Evolutionary conservation across 2,797 vertebrate genomes (phyloP), one percentile per base, ranked within the genome.

Genomic region (Eulemur mongoz): DNA sequence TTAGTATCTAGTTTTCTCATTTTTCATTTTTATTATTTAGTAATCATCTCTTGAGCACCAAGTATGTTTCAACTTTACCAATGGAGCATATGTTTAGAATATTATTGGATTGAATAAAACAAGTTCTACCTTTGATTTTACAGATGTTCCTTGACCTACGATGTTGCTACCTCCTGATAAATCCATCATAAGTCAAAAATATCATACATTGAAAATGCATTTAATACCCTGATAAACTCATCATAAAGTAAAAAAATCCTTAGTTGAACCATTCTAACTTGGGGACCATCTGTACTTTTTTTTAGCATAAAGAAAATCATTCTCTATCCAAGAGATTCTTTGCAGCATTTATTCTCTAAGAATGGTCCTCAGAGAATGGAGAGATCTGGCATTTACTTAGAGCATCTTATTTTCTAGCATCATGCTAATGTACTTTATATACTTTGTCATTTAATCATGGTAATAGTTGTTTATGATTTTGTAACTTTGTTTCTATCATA

Each of bases 11-110:
- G 11, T 90, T 95, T 89, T 57, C 72, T 85, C 20, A 30, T 85
- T 89, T 89, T 82, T 82, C 54, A 65, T 30, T 89, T 83, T 73
- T 85, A 35, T 75, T 52, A 25, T 32, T 89, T 81, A 83, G 86
- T 72, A 89, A 32, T 22, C 43, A 35, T 80, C 30, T 79, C 27
- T 69, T 93, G 23, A 73, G n/a, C 23, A 80, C 15, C 65, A 87
- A 32, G 11, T 91, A 18, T 65, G 22, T 81, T 91, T 95, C 57
- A 89, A 38, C 35, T 79, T 93, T 78, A 54, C 38, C 69, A 85
- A 50, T 65, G 54, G 32, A 57, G 2, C 45, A n/a, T 72, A 20
- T 93, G 40, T 80, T 83, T 79, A 65, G 48, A 93, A 50, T 72
- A 57, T 65, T 59, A 48, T 81, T 73, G 6, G 12, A 75, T 75